These are phyloP conservation scores for Nannoperca obscura DNA, from an alignment of 2,797 vertebrate species.

Conservation along the genomic window DNA sequence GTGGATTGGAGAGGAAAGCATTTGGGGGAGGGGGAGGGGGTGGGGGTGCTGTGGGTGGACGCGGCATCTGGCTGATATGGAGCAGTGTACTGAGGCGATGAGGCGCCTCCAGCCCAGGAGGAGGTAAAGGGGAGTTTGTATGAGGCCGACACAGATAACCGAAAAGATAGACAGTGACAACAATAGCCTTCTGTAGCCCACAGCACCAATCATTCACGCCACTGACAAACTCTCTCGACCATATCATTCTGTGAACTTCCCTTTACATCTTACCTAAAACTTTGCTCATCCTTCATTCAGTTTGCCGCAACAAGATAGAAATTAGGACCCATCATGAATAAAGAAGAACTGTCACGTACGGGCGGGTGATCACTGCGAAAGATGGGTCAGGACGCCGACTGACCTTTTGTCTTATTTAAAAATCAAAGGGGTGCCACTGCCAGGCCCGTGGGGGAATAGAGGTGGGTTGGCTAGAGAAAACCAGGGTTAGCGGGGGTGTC, in stretches of 20 bases:
- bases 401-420: conserved; percentile 88
- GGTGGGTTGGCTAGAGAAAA: conserved; percentile 57
- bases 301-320: conserved; percentile 54
- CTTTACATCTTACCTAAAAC: conserved; percentile 43
- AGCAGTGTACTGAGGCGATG: conserved; percentile 60
- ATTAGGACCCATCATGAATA: conserved; percentile 75
- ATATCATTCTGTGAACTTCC: conserved; percentile 38
- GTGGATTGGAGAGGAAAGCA: conserved; percentile 21
- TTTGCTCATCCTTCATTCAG: conserved; percentile 56
- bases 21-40: not conserved
- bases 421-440: conserved; percentile 82
- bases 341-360: conserved; percentile 66
- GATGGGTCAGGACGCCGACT: conserved; percentile 67
- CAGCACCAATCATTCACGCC: conserved; percentile 26
- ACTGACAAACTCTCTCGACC: conserved; percentile 39
- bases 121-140: conserved; percentile 54
- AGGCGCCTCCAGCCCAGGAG: conserved; percentile 68
- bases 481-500: conserved; percentile 61
- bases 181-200: conserved; percentile 51
- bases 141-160: conserved; percentile 53
- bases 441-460: conserved; percentile 52
- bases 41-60: conserved; percentile 50
- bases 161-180: conserved; percentile 55
- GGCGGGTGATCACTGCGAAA: conserved; percentile 47
- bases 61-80: conserved; percentile 75